Evolutionary conservation across 2,888 invertebrate genomes (phyloP), one percentile per base, ranked within the genome.

Genomic region (Drosophila kuntzei): DNA sequence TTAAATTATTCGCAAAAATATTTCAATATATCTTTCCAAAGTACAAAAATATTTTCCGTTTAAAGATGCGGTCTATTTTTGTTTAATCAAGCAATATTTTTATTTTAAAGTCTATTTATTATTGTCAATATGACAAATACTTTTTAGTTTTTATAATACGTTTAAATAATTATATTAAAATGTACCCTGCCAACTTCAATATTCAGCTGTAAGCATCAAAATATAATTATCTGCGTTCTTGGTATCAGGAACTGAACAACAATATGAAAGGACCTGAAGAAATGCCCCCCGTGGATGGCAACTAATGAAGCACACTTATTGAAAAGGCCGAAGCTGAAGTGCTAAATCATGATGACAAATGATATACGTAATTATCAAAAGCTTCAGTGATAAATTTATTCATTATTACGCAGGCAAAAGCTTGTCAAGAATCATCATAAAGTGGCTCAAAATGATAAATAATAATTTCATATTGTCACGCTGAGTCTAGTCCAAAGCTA

Each of bases 301-400:
- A 51, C 58, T 59, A 76, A 76, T 76, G 77, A 76, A 62, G 51
- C 22, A 57, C 58, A 51, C 66, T 75, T 71, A 77, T 75, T 77
- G 72, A 76, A 76, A 43, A 44, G 55, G 18, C 16, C 59, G 36
- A 53, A 46, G 59, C 47, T 36, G 20, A 63, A 66, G 51, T 72
- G 67, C 67, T 77, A 72, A 75, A 53, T 71, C 74, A 66, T 47
- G 59, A 63, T 75, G 74, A 77, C 78, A 75, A 75, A 72, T 77
- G 77, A 66, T 62, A 55, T 55, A n/a, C 71, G 44, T 65, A 70
- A 74, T 71, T 76, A 71, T 74, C 29, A 61, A 37, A n/a, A 43
- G 58, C 54, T 61, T 37, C 47, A 2, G 41, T 58, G 49, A 76
- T 76, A 53, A 72, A 63, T 77, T 55, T 60, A 71, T 66, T 43